phyloP scores from a whole-genome alignment of 92 coral and sea anemone genomes.

The Chrysogorgia sp. region DNA sequence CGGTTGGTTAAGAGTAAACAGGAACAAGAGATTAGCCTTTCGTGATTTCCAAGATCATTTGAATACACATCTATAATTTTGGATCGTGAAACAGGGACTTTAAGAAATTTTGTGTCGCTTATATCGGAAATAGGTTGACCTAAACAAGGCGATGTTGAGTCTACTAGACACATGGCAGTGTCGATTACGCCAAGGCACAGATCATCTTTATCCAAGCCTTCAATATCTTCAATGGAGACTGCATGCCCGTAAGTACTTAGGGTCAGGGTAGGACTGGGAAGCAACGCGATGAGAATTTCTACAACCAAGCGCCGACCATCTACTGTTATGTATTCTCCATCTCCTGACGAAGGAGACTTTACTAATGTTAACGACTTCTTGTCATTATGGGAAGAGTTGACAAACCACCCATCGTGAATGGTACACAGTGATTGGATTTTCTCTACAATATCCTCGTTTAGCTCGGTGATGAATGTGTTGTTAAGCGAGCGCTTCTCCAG shows the following conservation, averaged over 20 bases:
- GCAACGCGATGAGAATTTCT: neutral
- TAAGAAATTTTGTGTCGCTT: slow-evolving; percentile 2
- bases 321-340: neutral
- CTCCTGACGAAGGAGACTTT: neutral
- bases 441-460: neutral
- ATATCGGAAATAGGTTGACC: slow-evolving; percentile 15
- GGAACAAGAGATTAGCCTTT: slow-evolving; percentile 32
- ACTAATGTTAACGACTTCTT: neutral
- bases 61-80: slow-evolving; percentile 3
- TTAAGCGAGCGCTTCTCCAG: no score
- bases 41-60: slow-evolving; percentile 14
- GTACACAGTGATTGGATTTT: neutral
- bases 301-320: slow-evolving; percentile 15
- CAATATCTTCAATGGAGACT: slow-evolving; percentile 11
- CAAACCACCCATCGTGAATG: neutral
- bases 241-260: slow-evolving; percentile 28
- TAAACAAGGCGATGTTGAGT: slow-evolving; percentile 22
- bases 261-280: slow-evolving; percentile 10
- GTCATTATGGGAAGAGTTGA: slow-evolving; percentile 2
- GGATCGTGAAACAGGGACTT: slow-evolving; percentile 16
- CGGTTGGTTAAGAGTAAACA: slow-evolving; percentile 18
- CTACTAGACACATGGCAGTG: slow-evolving; percentile 12
- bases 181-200: neutral
- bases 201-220: neutral
- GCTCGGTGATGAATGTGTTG: neutral